phyloP scores from a whole-genome alignment of 2,113 vertebrate species.

The Aix galericulata region DNA sequence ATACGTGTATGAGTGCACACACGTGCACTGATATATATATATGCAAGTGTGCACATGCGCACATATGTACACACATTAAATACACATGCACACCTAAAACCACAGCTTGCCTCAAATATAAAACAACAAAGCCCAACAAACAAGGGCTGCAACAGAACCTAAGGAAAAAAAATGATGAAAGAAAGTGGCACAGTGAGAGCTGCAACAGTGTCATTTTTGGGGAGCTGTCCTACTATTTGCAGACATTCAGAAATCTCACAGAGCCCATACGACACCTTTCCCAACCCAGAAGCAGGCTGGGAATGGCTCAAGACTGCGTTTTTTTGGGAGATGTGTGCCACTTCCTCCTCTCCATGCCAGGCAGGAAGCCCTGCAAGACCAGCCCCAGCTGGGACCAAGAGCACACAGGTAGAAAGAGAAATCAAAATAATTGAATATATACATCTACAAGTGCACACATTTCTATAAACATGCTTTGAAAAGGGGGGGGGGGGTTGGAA shows the following conservation, averaged over 20 bases:
- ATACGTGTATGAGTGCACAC: neutral
- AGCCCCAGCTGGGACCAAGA: neutral
- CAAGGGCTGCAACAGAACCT: neutral
- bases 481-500: accelerated
- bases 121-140: neutral
- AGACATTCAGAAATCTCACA: neutral
- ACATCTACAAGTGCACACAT: neutral
- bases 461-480: slow-evolving; percentile 14
- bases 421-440: neutral
- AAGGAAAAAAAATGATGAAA: neutral
- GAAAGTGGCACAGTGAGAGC: neutral
- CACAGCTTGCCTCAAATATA: neutral
- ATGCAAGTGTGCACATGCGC: neutral
- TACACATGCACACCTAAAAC: accelerated
- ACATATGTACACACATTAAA: neutral
- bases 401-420: neutral
- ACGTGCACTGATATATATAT: too few species aligned
- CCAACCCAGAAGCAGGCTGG: neutral
- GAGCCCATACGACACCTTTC: neutral
- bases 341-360: neutral
- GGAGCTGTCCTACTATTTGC: neutral
- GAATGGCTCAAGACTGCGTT: neutral
- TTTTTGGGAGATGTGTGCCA: neutral
- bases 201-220: neutral
- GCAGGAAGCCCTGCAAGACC: neutral